These are phyloP conservation scores for Molossus alvarezi DNA, from an alignment of 2,797 vertebrate genomes.

Conservation along the genomic window DNA sequence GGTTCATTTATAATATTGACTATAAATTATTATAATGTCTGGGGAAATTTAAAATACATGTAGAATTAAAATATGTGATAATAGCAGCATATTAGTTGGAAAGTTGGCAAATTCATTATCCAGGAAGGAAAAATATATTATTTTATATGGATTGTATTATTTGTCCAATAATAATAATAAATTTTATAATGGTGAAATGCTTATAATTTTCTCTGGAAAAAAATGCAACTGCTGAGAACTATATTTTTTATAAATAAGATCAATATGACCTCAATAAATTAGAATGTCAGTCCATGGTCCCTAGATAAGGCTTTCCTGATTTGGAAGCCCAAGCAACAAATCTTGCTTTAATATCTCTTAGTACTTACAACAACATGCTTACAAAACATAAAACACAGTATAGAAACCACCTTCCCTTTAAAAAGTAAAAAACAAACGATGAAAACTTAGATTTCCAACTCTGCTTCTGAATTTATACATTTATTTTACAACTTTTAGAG, in stretches of 20 bases:
- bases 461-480: conserved; percentile 41
- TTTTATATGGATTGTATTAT: not conserved
- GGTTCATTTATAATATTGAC: not conserved
- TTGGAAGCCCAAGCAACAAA: not conserved
- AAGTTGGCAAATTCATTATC: not conserved
- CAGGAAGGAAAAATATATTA: not conserved
- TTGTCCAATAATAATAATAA: not conserved
- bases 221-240: conserved; percentile 24
- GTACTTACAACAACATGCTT: not conserved
- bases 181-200: not conserved
- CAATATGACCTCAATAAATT: not conserved
- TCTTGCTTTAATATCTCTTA: conserved; percentile 21
- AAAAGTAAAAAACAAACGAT: not conserved
- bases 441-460: not conserved
- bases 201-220: conserved; percentile 23
- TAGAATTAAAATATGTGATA: conserved; percentile 26
- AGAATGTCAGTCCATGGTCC: not conserved
- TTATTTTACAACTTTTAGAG: conserved; percentile 39
- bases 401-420: not conserved
- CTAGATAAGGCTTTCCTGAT: not conserved
- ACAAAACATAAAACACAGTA: not conserved
- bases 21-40: not conserved
- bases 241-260: conserved; percentile 9
- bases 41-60: not conserved
- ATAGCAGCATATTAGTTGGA: not conserved